Conservation (phyloP, 1,140 invertebrate genomes). For the Hydropsyche tenuis region DNA sequence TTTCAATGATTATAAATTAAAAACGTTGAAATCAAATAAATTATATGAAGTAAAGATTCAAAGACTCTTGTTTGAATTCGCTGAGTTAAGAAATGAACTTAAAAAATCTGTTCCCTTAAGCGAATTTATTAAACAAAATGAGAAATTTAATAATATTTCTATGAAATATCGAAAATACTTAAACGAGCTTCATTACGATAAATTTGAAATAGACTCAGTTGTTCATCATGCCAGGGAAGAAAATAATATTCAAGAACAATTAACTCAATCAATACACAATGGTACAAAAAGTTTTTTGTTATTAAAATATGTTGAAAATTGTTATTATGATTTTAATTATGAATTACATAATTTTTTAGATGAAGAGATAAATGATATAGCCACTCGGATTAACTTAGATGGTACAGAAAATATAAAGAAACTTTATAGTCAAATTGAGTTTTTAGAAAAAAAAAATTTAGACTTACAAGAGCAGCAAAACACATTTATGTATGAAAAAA, state of each 20-base stretch:
- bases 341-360: no score
- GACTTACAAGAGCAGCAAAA: slow-evolving; percentile 44
- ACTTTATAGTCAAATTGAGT: slow-evolving; percentile 19
- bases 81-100: slow-evolving; percentile 55
- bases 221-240: no score
- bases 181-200: slow-evolving; percentile 44
- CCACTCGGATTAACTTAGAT: slow-evolving; percentile 11
- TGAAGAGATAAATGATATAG: slow-evolving; percentile 33
- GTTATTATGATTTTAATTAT: no score
- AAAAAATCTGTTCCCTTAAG: slow-evolving; percentile 54
- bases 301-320: no score
- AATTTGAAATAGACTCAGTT: slow-evolving; percentile 7
- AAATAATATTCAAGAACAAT: slow-evolving; percentile 6
- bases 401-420: slow-evolving; percentile 16
- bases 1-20: slow-evolving; percentile 54
- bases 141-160: slow-evolving; percentile 52
- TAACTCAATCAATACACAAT: no score
- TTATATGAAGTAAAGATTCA: slow-evolving; percentile 57
- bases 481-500: slow-evolving; percentile 39
- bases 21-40: slow-evolving; percentile 51
- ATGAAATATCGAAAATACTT: slow-evolving; percentile 55
- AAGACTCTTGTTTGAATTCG: slow-evolving; percentile 53
- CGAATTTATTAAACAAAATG: slow-evolving; percentile 59
- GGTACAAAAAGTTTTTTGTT: no score
- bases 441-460: slow-evolving; percentile 37